Evolutionary conservation across 2,113 vertebrate genomes (phyloP), one percentile per base, ranked within the genome.

Genomic region (Tupaia tana): DNA sequence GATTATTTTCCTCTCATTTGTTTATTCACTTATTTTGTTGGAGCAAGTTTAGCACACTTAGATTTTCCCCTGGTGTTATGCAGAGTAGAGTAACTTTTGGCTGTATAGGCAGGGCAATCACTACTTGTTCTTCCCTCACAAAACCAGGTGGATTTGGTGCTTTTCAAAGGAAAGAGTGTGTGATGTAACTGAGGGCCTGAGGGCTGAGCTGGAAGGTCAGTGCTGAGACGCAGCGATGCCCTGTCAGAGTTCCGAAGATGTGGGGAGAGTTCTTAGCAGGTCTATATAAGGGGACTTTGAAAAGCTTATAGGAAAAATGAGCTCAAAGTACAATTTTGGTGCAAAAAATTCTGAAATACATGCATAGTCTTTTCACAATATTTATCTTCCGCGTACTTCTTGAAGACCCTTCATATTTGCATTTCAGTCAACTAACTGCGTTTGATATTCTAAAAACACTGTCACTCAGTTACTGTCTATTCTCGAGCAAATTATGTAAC

Each of bases 151-250:
- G 59, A 64, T 31, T 58, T 95, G 52, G 3, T 77, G 82, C 56
- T 15, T 64, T 63, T 0, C 0, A 74, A 63, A 92, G 31, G 70
- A 74, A 19, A 1, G 12, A 94, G 29, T 6, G 6, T 52, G 18
- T 69, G 96, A 86, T 58, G 70, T 52, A 10, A 13, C 0, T 16
- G 70, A 18, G 77, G 64, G 58, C 43, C 52, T 29, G 16, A 1
- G 31, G 79, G 86, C 56, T 29, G 12, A 88, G 59, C 64, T 52
- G 77, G n/a, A 67, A 9, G 18, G 74, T 93, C 95, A 78, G 61
- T 52, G 24, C 58, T 58, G 29, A 34, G 85, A 29, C 81, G 58
- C 29, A 27, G 69, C 24, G 0, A 20, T 1, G 10, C 59, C 22
- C 77, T 89, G 7, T 56, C 74, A 27, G 20, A 14, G 4, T 10